Base-by-base conservation (phyloP, 2,888 invertebrate genomes). In the Philereme transversata region DNA sequence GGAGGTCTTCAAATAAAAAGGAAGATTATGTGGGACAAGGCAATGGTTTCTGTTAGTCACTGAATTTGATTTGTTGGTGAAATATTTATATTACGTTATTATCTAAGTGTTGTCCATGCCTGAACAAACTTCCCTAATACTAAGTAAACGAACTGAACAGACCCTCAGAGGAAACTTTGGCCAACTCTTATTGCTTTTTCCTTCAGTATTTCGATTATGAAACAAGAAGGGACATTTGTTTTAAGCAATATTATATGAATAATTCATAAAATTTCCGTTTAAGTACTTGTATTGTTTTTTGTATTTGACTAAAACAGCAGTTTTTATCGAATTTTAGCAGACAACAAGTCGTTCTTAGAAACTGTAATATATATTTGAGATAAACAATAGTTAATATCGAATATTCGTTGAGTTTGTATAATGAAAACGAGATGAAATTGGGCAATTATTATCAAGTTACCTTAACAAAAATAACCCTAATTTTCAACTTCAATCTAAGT, bases 71-170 rank as follows among this genome's bases (percentile, higher is more conserved):
- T 86, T 83, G 76, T 75, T 69, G 70, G 65, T 64, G 78, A 71
- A 81, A 85, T 87, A 87, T 87, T 87, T 86, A 82, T 86, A 82
- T 84, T 83, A 72, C 74, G 78, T 84, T 88, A 88, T 84, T 82
- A 83, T 84, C 82, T 80, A 22, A 83, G 83, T 86, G 86, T 82
- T 73, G 79, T 77, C 71, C 64, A 72, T 73, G 71, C 85, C 87
- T 88, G 86, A 87, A 76, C 83, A 87, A 88, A 87, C 88, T 77
- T 77, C 73, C 78, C 76, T 83, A 83, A 87, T 86, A 86, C 84
- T 86, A 82, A 86, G 83, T 77, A 86, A 88, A 88, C 87, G 79
- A 74, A 84, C 79, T 81, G 76, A 74, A 78, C 78, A 73, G 76
- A 74, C 83, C 88, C 84, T 82, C 67, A 35, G 82, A 52, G 78